Percentiles rank a stretch among this genome's conserved stretches.
Evolutionary conservation across 1,140 invertebrate species (phyloP).

Genomic region (Trichonephila clavipes): DNA sequence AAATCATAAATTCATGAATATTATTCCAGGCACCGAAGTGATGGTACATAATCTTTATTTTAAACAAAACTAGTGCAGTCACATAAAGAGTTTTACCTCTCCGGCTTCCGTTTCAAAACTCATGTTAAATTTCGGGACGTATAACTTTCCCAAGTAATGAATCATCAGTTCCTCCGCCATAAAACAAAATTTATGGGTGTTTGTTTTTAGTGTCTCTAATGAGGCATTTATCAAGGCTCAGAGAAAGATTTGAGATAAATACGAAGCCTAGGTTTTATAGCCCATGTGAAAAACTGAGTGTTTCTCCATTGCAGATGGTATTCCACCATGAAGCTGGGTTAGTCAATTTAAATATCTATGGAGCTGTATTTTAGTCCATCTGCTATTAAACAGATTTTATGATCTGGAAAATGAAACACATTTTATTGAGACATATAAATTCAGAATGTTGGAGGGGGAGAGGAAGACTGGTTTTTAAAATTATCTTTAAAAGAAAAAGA

Average conservation of each 20-base stretch:
- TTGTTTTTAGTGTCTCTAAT: slow-evolving; percentile 30
- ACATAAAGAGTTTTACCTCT: no score
- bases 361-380: neutral
- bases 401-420: neutral
- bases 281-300: neutral
- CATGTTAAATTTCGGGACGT: neutral
- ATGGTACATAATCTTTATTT: no score
- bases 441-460: neutral
- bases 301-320: neutral
- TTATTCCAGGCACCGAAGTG: no score
- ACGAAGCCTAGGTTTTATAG: neutral
- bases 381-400: slow-evolving; percentile 14
- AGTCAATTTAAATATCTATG: neutral
- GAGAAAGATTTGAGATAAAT: slow-evolving; percentile 16
- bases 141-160: neutral
- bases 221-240: slow-evolving; percentile 7
- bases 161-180: slow-evolving; percentile 19
- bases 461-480: neutral
- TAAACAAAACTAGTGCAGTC: no score
- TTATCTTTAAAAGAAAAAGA: neutral
- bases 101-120: neutral
- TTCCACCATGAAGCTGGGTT: neutral
- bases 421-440: neutral
- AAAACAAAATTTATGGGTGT: slow-evolving; percentile 5
- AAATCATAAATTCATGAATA: no score